Conservation (phyloP, 1,140 invertebrate genomes). For the Drosophila setifemur region DNA sequence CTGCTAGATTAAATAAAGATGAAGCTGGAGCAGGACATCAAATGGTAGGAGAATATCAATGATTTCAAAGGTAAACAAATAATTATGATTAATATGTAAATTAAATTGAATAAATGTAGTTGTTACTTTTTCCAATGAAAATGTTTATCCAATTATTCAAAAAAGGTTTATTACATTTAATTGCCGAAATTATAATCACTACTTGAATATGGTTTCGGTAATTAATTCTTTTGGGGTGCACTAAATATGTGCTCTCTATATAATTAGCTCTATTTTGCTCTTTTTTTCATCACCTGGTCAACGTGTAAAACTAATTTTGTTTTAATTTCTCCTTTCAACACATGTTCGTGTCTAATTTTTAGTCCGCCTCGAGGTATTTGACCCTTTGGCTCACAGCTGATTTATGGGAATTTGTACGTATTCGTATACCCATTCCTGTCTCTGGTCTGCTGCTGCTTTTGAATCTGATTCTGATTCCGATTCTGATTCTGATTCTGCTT, state of each 20-base stretch:
- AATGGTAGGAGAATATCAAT: too few species aligned
- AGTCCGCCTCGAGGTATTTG: constrained; percentile 75
- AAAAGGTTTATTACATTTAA: background rate
- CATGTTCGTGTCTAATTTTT: constrained; percentile 80
- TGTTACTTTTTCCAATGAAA: too few species aligned
- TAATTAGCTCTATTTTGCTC: constrained; percentile 6
- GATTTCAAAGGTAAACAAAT: too few species aligned
- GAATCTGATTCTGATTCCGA: constrained; percentile 28
- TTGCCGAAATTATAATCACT: too few species aligned
- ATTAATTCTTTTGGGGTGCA: background rate
- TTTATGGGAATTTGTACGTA: constrained; percentile 80
- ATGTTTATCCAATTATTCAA: too few species aligned
- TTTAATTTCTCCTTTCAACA: constrained; percentile 78
- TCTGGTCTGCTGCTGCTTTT: constrained; percentile 40
- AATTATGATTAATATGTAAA: too few species aligned
- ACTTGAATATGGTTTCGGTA: too few species aligned
- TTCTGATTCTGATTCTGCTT: constrained; percentile 25
- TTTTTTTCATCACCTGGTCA: constrained; percentile 8
- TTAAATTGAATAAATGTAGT: too few species aligned
- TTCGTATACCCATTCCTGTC: constrained; percentile 54
- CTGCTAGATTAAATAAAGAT: constrained; percentile 1
- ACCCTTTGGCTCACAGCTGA: constrained; percentile 81
- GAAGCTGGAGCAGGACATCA: background rate
- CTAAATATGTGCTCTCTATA: background rate
- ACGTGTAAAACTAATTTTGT: constrained; percentile 75